Base-by-base conservation (phyloP, 2,888 invertebrate species). In the Amphiduros pacificus region DNA sequence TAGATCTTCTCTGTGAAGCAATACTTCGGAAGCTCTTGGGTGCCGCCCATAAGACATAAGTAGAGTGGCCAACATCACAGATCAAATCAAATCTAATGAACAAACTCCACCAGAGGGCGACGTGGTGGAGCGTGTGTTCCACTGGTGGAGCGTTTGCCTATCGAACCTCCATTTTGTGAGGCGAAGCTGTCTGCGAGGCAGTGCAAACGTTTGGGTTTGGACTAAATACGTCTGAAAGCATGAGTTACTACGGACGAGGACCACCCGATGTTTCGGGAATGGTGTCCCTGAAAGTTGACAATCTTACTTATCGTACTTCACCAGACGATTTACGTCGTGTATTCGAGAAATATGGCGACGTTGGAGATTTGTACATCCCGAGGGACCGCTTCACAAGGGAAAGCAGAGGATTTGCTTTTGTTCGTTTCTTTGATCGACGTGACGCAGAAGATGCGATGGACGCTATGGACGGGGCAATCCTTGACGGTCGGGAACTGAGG, bases 321-420 rank as follows among this genome's bases (percentile, higher is more conserved):
- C 94, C 94, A 58, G 96, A 97, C 81, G 98, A 98, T 87, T 86
- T 99, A 75, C 88, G 95, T 49, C 63, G 79, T 62, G 73, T 74
- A 1, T 82, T 82, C 62, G 82, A 95, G 82, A 89, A 95, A 83
- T 98, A 96, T 84, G 99, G 99, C 54, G 97, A 99, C 84, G 96
- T 99, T 64, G 98, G 98, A 55, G 98, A 99, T 85, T 94, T 99
- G 82, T 98, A 98, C 85, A 98, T 99, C 83, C 99, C 99, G n/a
- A 87, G 95, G 73, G 98, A 99, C 84, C 89, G 97, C 61, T 89
- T 88, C 82, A 93, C 94, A 17, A 88, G 95, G 71, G 97, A 98
- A 85, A 96, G 95, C 79, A 88, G 97, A 76, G 98, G 99, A 61
- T 99, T 99, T 82, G 98, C 97, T 28, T 99, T 99, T 83, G 97